Conservation (phyloP, 2,113 vertebrate species). For the Grus americana region DNA sequence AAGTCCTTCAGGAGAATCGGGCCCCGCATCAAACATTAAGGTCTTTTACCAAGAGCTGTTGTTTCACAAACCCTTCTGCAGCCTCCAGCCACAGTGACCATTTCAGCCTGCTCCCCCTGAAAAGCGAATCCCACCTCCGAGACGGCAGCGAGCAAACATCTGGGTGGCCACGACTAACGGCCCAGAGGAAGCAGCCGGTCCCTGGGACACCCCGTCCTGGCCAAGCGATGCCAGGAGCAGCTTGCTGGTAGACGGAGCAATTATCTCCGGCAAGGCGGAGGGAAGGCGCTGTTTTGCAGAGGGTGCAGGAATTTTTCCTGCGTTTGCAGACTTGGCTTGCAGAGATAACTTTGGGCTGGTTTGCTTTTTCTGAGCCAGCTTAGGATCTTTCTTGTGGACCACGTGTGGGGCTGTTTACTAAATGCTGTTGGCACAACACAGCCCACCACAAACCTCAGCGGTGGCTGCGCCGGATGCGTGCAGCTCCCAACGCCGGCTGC, state of each 20-base stretch:
- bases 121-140: rapidly evolving
- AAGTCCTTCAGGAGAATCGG: neutral
- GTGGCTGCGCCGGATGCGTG: rapidly evolving
- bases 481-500: rapidly evolving
- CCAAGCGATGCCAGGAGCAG: neutral
- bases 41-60: neutral
- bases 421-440: neutral
- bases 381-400: neutral
- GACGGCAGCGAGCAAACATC: neutral
- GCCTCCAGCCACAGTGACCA: rapidly evolving
- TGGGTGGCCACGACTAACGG: rapidly evolving
- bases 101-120: neutral
- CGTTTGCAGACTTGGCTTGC: neutral
- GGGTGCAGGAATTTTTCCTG: neutral
- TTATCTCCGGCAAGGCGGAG: neutral
- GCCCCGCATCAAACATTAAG: neutral
- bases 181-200: neutral
- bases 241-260: neutral
- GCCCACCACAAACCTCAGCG: neutral
- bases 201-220: neutral
- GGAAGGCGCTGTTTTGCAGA: neutral
- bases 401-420: neutral
- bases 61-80: neutral
- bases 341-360: neutral
- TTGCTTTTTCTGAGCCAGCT: neutral